Conservation (phyloP, 2,797 vertebrate genomes). For the Pipistrellus pygmaeus region DNA sequence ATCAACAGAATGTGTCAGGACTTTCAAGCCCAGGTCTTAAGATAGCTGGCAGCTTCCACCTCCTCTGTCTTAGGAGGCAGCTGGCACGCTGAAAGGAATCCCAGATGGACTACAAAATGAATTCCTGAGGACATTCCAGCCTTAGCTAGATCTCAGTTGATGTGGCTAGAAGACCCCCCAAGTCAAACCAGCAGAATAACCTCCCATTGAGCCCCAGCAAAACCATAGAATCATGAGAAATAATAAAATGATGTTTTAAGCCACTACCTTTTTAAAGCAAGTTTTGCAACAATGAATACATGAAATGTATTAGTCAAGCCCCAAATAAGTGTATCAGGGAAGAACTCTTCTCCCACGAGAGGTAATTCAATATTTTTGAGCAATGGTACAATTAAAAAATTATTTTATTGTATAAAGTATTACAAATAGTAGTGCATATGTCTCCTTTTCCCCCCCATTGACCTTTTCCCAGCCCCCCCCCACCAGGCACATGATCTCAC, state of each 20-base stretch:
- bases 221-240: neutral
- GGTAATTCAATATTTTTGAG: neutral
- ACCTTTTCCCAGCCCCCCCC: too few relatives aligned
- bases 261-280: neutral
- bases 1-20: neutral
- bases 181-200: neutral
- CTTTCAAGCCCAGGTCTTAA: neutral
- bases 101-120: neutral
- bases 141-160: neutral
- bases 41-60: neutral
- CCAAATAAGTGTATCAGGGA: neutral
- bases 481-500: too few relatives aligned
- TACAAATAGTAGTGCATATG: too few relatives aligned
- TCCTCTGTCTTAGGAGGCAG: slow-evolving; percentile 1
- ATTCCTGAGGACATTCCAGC: neutral
- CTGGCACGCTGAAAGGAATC: neutral
- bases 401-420: too few relatives aligned
- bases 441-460: too few relatives aligned
- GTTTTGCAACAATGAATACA: neutral
- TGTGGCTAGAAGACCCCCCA: neutral
- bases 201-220: neutral
- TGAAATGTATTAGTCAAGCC: neutral
- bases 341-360: neutral
- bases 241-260: neutral
- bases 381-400: neutral